Evolutionary conservation across 2,888 invertebrate species (phyloP), one percentile per base, ranked within the genome.

Genomic region (Holacanthella duospinosa): DNA sequence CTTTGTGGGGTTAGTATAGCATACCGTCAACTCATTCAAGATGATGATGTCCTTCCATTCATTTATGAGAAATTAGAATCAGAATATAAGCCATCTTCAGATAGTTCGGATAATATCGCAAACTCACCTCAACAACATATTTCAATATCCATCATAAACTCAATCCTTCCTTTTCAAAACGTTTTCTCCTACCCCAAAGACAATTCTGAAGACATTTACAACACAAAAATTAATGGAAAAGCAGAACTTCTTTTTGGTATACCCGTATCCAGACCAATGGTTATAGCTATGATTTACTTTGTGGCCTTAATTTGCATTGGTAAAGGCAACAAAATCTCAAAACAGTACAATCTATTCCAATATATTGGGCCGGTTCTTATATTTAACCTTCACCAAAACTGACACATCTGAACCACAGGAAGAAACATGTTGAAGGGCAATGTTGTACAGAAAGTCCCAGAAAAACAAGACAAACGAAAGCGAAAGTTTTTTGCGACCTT

Each of bases 1-100:
- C 74, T 86, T 25, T 88, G 86, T 75, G 93, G 93, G 1, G 76
- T 87, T 53, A 88, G 89, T 75, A 82, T 93, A 68, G 89, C 87
- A 19, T 88, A 87, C 76, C 82, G 85, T 74, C 87, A 87, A 66
- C 79, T 90, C 24, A 77, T 79, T 75, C 72, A 79, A 57, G 75
- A 76, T 57, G 65, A 70, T 54, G 67, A 71, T 62, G 62, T 69
- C 26, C 64, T 70, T 24, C 26, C 55, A 24, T 65, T 65, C 29
- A n/a, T 9, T 3, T 25, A 56, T 48, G 64, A 57, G 19, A 29
- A n/a, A 21, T 9, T 4, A 48, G 4, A 21, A 21, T 21, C 21
- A 21, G n/a, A n/a, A n/a, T n/a, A n/a, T n/a, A n/a, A n/a, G n/a
- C n/a, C n/a, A n/a, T n/a, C n/a, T n/a, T 21, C 21, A 21, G 48